Conservation (phyloP, 2,888 invertebrate genomes). For the Leucophora obtusa region DNA sequence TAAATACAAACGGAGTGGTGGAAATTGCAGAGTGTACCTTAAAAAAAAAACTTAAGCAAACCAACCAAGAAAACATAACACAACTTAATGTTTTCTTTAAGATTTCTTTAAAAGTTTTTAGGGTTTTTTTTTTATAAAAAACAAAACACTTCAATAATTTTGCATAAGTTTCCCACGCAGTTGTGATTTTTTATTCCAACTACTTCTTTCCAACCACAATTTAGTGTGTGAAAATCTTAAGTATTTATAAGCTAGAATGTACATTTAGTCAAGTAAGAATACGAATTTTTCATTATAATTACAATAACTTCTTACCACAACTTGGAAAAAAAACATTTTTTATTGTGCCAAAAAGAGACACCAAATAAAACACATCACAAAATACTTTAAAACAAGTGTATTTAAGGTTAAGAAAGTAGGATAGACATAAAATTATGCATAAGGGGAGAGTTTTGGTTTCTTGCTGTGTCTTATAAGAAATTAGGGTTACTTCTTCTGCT, state of each 20-base stretch:
- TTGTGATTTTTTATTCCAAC: constrained; percentile 69
- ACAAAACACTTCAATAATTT: constrained; percentile 46
- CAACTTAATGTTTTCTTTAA: constrained; percentile 37
- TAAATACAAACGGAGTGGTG: constrained; percentile 16
- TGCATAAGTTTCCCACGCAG: constrained; percentile 74
- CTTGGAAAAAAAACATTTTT: constrained; percentile 14
- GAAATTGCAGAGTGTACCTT: neutral
- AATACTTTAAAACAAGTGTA: constrained; percentile 36
- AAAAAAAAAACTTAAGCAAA: neutral
- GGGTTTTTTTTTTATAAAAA: neutral
- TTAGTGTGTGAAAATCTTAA: constrained; percentile 73
- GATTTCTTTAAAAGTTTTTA: constrained; percentile 27
- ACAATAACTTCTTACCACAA: constrained; percentile 38
- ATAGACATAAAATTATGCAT: neutral
- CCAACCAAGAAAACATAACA: constrained; percentile 16
- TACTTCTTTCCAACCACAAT: constrained; percentile 58
- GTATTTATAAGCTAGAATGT: constrained; percentile 60
- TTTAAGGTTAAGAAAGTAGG: neutral
- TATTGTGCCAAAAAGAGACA: constrained; percentile 31
- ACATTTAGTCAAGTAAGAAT: neutral
- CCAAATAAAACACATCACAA: neutral
- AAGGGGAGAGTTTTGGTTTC: constrained; percentile 27
- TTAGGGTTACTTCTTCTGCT: constrained; percentile 42
- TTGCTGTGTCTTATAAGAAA: constrained; percentile 54
- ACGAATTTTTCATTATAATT: constrained; percentile 50